These are phyloP conservation scores for Conomelus anceps DNA, from an alignment of 2,888 invertebrate genomes.

Conservation along the genomic window DNA sequence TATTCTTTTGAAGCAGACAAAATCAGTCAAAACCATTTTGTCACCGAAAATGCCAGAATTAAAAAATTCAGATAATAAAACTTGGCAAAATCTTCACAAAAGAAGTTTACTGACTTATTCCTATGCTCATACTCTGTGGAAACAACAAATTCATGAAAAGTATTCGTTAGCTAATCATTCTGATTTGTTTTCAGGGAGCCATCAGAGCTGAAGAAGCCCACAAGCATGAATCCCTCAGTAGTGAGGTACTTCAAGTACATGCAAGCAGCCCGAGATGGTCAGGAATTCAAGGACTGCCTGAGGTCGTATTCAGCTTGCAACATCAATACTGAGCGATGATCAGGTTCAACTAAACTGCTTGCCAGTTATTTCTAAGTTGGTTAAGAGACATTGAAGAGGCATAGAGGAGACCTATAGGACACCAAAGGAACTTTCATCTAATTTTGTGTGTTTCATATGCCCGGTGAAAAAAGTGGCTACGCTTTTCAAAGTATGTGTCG, in stretches of 20 bases:
- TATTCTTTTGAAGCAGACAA: too few relatives aligned
- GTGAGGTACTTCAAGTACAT: constrained; percentile 70
- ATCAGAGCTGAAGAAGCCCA: constrained; percentile 61
- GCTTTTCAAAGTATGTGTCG: background rate
- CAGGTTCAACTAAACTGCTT: background rate
- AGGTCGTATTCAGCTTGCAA: constrained; percentile 60
- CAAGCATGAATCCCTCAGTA: constrained; percentile 60
- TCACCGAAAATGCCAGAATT: too few relatives aligned
- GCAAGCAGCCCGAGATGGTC: constrained; percentile 74
- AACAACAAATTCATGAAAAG: too few relatives aligned
- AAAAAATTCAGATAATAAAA: too few relatives aligned
- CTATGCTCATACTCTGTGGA: too few relatives aligned
- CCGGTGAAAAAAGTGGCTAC: background rate
- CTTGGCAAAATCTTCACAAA: too few relatives aligned
- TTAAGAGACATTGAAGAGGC: too few relatives aligned
- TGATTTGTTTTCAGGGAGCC: constrained; percentile 60
- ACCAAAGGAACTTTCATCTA: background rate
- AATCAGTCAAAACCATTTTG: too few relatives aligned
- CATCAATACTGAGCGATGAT: constrained; percentile 52
- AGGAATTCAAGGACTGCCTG: constrained; percentile 69
- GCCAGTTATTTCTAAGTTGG: background rate
- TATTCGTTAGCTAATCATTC: too few relatives aligned
- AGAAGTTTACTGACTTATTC: too few relatives aligned
- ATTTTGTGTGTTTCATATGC: background rate
- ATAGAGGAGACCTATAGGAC: too few relatives aligned